Evolutionary conservation across 1,140 invertebrate genomes (phyloP).

Genomic region (Drosophila arawakana): DNA sequence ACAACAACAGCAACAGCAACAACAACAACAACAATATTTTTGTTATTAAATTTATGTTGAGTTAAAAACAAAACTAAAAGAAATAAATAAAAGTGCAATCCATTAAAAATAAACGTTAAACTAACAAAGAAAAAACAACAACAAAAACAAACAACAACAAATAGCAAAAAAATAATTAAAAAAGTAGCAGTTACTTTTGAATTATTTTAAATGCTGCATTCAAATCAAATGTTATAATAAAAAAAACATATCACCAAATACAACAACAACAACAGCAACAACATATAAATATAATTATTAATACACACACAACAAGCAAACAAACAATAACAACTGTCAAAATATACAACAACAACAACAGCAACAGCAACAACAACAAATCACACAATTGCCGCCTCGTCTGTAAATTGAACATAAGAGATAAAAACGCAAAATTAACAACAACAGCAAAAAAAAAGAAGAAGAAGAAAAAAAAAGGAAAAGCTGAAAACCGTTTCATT

Average conservation of each 20-base stretch:
- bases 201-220: slow-evolving; percentile 72
- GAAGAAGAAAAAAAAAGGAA: slow-evolving; percentile 42
- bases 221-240: slow-evolving; percentile 59
- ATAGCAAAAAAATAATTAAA: slow-evolving; percentile 75
- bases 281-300: slow-evolving; percentile 69
- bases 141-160: slow-evolving; percentile 52
- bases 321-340: slow-evolving; percentile 58
- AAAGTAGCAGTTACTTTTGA: slow-evolving; percentile 80
- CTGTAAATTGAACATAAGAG: slow-evolving; percentile 64
- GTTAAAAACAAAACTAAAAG: slow-evolving; percentile 55
- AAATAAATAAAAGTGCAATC: slow-evolving; percentile 73
- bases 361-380: slow-evolving; percentile 52
- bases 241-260: slow-evolving; percentile 68
- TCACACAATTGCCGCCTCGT: slow-evolving; percentile 64
- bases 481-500: slow-evolving; percentile 60
- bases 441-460: slow-evolving; percentile 34
- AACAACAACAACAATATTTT: slow-evolving; percentile 66
- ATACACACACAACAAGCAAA: slow-evolving; percentile 46
- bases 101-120: slow-evolving; percentile 51
- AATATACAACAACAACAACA: slow-evolving; percentile 60
- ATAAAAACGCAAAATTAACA: slow-evolving; percentile 35
- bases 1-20: slow-evolving; percentile 53
- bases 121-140: slow-evolving; percentile 38
- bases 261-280: slow-evolving; percentile 57
- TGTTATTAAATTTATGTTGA: slow-evolving; percentile 82